phyloP scores from a whole-genome alignment of 2,797 vertebrate genomes.

The Petrocephalus sullivani region DNA sequence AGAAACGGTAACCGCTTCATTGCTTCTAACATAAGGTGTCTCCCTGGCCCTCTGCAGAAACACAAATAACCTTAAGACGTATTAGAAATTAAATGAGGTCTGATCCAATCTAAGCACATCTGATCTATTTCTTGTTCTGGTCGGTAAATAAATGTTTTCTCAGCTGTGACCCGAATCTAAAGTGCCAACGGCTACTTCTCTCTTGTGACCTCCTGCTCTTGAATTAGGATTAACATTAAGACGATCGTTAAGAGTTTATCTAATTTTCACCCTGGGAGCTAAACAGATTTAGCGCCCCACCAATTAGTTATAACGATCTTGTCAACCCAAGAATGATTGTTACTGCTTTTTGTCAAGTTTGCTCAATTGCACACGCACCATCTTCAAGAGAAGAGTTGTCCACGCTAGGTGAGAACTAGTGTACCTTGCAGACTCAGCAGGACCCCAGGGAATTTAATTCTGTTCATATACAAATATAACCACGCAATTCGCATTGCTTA shows the following conservation, averaged over 20 bases:
- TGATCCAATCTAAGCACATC: background rate
- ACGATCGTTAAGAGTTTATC: background rate
- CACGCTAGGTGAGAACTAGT: background rate
- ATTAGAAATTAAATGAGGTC: background rate
- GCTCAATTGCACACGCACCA: background rate
- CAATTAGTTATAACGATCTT: slow-evolving; percentile 3
- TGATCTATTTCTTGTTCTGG: background rate
- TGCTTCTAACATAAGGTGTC: background rate
- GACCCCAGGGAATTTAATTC: background rate
- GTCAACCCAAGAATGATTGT: background rate
- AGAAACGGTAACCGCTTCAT: background rate
- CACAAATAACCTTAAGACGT: background rate
- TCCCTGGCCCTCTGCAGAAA: background rate
- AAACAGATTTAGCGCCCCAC: background rate
- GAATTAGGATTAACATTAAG: background rate
- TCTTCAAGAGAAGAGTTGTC: background rate
- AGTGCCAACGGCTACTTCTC: background rate
- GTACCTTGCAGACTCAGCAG: background rate
- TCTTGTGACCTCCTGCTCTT: background rate
- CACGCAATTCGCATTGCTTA: background rate
- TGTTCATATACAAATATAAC: background rate
- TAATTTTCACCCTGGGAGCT: background rate
- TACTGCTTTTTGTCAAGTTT: background rate
- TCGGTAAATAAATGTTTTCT: background rate
- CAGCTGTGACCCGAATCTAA: background rate